Conservation (phyloP, 2,797 vertebrate genomes). For the Muscicapa comitata region DNA sequence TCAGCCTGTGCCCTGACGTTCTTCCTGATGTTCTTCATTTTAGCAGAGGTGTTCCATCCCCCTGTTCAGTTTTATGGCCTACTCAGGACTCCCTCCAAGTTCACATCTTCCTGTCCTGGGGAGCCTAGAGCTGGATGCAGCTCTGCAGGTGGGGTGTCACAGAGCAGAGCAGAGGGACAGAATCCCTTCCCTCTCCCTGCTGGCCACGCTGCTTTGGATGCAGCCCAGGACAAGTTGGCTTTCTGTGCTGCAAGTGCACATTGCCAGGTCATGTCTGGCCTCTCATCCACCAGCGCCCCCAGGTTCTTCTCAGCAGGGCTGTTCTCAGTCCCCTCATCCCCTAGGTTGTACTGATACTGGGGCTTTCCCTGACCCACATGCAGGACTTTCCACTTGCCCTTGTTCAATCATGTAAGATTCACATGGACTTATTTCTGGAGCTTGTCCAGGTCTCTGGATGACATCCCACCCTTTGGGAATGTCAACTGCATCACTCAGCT, state of each 20-base stretch:
- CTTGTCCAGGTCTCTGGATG: neutral
- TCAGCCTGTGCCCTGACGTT: neutral
- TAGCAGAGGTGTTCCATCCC: neutral
- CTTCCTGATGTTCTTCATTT: neutral
- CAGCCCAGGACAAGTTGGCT: neutral
- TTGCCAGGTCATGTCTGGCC: accelerated
- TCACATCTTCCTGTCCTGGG: neutral
- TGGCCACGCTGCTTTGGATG: accelerated
- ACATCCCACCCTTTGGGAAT: neutral
- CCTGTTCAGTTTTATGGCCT: neutral
- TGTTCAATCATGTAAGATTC: neutral
- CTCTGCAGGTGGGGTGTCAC: neutral
- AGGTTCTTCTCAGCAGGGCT: neutral
- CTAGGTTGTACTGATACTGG: accelerated
- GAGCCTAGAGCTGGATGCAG: neutral
- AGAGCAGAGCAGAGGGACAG: neutral
- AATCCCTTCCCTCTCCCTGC: accelerated
- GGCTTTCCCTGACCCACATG: neutral
- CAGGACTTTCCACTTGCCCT: neutral
- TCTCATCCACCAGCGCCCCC: neutral
- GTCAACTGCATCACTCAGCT: accelerated
- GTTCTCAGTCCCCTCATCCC: neutral
- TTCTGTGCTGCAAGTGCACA: neutral
- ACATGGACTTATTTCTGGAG: neutral
- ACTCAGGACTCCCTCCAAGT: neutral